phyloP scores from a whole-genome alignment of 37 sponge, comb jelly and placozoan genomes.

The Chondrilla cf. caribensis region DNA sequence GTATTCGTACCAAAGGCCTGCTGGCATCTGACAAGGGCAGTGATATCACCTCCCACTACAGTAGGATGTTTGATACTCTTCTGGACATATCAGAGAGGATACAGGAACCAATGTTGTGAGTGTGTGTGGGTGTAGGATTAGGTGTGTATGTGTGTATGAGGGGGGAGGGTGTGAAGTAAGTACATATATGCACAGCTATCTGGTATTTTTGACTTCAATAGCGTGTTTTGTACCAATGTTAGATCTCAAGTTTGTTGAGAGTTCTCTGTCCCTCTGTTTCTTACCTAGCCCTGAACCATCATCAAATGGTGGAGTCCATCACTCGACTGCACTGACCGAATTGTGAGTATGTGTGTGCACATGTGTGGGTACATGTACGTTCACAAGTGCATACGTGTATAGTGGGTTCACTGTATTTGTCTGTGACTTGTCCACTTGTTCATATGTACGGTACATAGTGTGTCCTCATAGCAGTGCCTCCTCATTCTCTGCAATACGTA shows the following conservation, averaged over 20 bases:
- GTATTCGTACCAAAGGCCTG: constrained; percentile 39
- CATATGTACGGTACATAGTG: too few species aligned
- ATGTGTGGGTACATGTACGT: background rate
- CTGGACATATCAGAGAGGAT: background rate
- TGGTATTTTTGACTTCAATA: background rate
- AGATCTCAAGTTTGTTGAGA: background rate
- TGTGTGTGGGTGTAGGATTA: background rate
- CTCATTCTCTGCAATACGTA: background rate
- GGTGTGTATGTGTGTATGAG: constrained; percentile 14
- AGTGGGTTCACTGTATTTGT: background rate
- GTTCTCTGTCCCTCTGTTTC: too few species aligned
- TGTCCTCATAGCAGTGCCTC: background rate
- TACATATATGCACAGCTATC: background rate
- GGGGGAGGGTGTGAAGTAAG: background rate
- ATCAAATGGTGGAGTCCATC: too few species aligned
- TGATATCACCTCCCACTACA: constrained; percentile 36
- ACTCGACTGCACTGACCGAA: too few species aligned
- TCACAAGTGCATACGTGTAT: background rate
- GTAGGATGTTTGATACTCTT: background rate
- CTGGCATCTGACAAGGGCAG: constrained; percentile 44
- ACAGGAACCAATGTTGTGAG: background rate
- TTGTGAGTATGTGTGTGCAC: background rate
- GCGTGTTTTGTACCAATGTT: background rate
- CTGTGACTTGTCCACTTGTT: too few species aligned
- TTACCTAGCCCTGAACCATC: background rate